Base-by-base conservation (phyloP, 2,797 vertebrate species). In the Enteromius afrohamiltoni region DNA sequence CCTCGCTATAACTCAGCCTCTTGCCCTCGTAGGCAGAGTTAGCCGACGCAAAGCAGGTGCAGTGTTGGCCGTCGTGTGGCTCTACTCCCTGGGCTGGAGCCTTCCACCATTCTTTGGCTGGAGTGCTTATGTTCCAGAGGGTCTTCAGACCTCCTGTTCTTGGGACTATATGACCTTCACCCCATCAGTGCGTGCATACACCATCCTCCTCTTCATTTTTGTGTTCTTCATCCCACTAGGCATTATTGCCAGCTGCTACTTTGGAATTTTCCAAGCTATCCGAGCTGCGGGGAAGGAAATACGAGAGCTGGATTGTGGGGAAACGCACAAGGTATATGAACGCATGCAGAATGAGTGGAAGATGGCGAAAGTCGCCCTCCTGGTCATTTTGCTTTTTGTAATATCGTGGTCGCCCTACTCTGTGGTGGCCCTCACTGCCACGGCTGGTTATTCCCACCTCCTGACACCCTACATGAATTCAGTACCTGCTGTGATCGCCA, bases 331-430 rank as follows among this genome's bases (percentile, higher is more conserved):
- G 64, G 92, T 92, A 16, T 93, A 90, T 86, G 92, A 93, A 80
- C 93, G 88, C 84, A 94, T 96, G 84, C 93, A 93, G 89, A 94
- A 90, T 3, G 95, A 97, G 83, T 96, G 96, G 95, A 95, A 94
- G 86, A 95, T 95, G 93, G 95, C 96, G 65, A 96, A 96, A 92
- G 91, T 95, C 2, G 94, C 95, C 6, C 89, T 96, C 75, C 91
- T 96, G 7, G 92, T 95, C 82, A 96, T 95, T 86, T 90, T 93
- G 21, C 90, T 95, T 55, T 96, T 93, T 60, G 91, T 96, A 64
- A 87, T 96, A 81, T 96, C 95, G 86, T 97, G 96, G 96, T 94
- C 95, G 13, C 95, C 96, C 49, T 96, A 96, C 86, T 94, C 96
- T 19, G 76, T 91, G 0, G 95, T 96, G 80, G 95, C 94, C 62